Percentiles rank a stretch among this genome's conserved stretches.
These are phyloP conservation scores for Lapara coniferarum DNA, from an alignment of 2,888 invertebrate species.

Conservation along the genomic window DNA sequence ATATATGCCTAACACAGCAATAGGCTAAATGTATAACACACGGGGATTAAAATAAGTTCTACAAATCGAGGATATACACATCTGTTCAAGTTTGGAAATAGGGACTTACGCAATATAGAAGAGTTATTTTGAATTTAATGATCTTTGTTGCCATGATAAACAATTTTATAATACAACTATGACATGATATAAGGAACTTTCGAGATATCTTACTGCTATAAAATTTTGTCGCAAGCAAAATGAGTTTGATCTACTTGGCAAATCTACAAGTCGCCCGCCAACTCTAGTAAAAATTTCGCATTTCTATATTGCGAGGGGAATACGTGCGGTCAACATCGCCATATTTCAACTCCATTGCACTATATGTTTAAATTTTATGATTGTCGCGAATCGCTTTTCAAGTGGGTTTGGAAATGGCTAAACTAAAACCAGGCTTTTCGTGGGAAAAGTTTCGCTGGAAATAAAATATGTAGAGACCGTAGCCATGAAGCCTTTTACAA, in stretches of 20 bases:
- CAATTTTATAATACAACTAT: background rate
- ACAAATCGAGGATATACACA: no score
- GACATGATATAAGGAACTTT: background rate
- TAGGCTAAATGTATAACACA: no score
- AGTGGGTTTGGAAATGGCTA: background rate
- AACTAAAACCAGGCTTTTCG: background rate
- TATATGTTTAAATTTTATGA: conserved; percentile 20
- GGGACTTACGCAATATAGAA: no score
- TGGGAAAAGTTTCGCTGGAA: background rate
- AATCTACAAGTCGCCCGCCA: conserved; percentile 6
- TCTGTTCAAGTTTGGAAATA: no score
- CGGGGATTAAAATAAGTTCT: no score
- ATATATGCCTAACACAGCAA: no score
- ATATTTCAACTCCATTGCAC: conserved; percentile 8
- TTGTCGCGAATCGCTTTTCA: background rate
- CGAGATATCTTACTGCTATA: background rate
- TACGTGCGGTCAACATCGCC: background rate
- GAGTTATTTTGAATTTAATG: no score
- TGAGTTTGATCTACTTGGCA: conserved; percentile 9
- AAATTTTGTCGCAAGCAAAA: background rate
- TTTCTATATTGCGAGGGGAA: background rate
- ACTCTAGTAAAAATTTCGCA: conserved; percentile 2
- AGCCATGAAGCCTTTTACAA: no score
- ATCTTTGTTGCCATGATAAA: background rate
- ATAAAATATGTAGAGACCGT: no score